Percentiles rank a stretch among this genome's conserved stretches.
Conservation (phyloP, 2,888 invertebrate genomes). For the Loripinus fragilis region DNA sequence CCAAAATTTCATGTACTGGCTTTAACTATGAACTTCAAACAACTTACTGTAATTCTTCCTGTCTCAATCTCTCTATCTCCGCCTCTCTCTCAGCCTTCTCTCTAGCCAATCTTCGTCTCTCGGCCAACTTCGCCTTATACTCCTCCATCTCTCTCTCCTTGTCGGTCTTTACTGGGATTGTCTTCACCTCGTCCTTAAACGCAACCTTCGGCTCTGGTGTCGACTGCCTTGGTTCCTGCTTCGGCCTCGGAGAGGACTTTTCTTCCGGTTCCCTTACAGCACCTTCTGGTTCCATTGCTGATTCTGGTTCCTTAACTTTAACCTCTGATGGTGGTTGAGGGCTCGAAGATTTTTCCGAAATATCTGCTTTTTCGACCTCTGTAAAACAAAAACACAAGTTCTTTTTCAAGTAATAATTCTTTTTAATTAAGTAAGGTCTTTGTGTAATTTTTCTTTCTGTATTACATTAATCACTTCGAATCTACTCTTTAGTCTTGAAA, state of each 20-base stretch:
- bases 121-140: conserved; percentile 96
- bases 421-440: too few relatives aligned
- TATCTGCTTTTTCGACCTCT: neutral
- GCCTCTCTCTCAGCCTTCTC: conserved; percentile 97
- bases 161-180: conserved; percentile 54
- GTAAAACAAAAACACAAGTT: neutral
- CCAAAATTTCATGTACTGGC: too few relatives aligned
- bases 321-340: conserved; percentile 6
- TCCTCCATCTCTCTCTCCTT: conserved; percentile 86
- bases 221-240: conserved; percentile 38
- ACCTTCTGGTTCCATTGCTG: neutral
- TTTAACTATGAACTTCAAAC: too few relatives aligned
- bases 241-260: conserved; percentile 25
- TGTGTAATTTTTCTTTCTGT: too few relatives aligned
- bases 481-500: too few relatives aligned
- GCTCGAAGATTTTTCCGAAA: neutral
- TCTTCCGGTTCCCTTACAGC: conserved; percentile 33
- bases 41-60: conserved; percentile 84
- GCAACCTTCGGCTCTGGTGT: conserved; percentile 50
- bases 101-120: conserved; percentile 92
- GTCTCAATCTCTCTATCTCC: conserved; percentile 90
- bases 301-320: neutral
- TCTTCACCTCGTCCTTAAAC: conserved; percentile 28
- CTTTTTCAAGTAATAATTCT: too few relatives aligned
- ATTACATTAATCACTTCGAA: too few relatives aligned